Conservation (phyloP, 2,113 vertebrate species). For the Cololabis saira region DNA sequence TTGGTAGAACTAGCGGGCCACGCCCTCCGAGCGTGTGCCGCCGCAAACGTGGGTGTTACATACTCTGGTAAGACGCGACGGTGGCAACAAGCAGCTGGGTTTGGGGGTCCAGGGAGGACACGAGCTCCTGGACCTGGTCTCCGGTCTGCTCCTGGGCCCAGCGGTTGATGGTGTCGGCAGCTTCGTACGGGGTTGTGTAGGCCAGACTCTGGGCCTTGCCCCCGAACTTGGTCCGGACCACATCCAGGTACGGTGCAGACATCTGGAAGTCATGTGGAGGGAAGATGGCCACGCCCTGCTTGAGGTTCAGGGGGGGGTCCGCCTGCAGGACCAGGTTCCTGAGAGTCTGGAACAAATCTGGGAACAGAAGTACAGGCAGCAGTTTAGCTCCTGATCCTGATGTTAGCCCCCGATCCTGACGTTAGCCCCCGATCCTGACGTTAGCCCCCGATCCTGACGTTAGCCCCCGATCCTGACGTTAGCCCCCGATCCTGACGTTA, state of each 20-base stretch:
- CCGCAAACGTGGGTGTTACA: too few species aligned
- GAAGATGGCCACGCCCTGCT: conserved; percentile 80
- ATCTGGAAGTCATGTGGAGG: conserved; percentile 72
- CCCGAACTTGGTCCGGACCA: conserved; percentile 83
- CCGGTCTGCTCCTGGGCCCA: conserved; percentile 76
- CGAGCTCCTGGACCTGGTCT: conserved; percentile 76
- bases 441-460: too few species aligned
- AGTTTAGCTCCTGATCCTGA: not conserved
- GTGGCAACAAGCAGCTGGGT: conserved; percentile 84
- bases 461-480: too few species aligned
- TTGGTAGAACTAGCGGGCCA: too few species aligned
- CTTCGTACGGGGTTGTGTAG: conserved; percentile 70
- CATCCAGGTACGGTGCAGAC: conserved; percentile 73
- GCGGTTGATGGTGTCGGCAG: conserved; percentile 77
- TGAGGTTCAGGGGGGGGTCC: conserved; percentile 51
- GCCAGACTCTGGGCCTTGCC: conserved; percentile 73
- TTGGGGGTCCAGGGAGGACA: conserved; percentile 75
- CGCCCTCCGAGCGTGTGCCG: too few species aligned
- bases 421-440: too few species aligned
- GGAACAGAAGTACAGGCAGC: not conserved
- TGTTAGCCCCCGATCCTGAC: too few species aligned
- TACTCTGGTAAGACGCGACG: conserved; percentile 84
- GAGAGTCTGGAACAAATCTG: conserved; percentile 80
- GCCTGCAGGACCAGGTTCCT: conserved; percentile 57
- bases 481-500: too few species aligned